Evolutionary conservation across 2,113 vertebrate genomes (phyloP), one percentile per base, ranked within the genome.

Genomic region (Hucho hucho): DNA sequence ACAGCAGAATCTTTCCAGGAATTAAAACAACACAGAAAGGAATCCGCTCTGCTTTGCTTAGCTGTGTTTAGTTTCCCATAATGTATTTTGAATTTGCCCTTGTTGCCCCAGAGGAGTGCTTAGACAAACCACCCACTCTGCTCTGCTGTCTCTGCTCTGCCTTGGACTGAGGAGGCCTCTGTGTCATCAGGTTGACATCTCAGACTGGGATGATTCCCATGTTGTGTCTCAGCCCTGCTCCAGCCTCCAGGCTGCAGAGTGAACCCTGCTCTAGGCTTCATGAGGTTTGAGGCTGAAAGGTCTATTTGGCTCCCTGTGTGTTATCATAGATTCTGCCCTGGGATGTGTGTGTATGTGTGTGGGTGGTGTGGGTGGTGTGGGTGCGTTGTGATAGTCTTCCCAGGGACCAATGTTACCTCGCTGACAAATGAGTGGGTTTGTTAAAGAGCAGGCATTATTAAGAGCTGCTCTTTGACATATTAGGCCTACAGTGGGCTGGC

Each of bases 211-310:
- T 76, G 26, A 70, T 86, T 88, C 82, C 81, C 82, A 84, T 71
- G 81, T 37, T 73, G 61, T 12, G 75, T 37, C 76, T 47, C 74
- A 78, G 74, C 16, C 56, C 14, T 82, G 77, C 74, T 81, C 71
- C 77, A 16, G 12, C 47, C 14, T 49, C 47, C 47, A 49, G 47
- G 47, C 46, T 72, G 61, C 14, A 9, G 75, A 26, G 76, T 47
- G 74, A 78, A 74, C 16, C 56, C 12, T 82, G 78, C 74, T 81
- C 71, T 76, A 76, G 76, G 79, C 78, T 84, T 89, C 79, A 83
- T 66, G 84, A 88, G 77, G 83, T 79, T 80, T 85, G 75, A 74
- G 75, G 69, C 71, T 85, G 85, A 90, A 70, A 78, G 73, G 79
- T 87, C 83, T 37, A 63, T 67, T 83, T 74, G 75, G 75, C 80